Conservation (phyloP, 2,797 vertebrate genomes). For the Natrix natrix region DNA sequence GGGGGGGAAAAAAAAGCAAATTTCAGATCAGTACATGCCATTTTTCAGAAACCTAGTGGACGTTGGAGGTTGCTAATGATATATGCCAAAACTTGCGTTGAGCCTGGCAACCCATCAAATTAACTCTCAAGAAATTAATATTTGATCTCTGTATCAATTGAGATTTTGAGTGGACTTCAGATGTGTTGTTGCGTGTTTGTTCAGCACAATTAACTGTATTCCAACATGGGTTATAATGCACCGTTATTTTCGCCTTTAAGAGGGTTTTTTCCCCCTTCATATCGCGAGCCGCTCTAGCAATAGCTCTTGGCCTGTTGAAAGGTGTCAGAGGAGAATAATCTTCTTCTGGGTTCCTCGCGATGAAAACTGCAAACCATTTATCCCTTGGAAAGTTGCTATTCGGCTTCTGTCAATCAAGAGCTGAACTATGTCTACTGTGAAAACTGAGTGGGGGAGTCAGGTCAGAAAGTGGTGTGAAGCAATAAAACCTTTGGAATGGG, state of each 20-base stretch:
- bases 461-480: neutral
- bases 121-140: neutral
- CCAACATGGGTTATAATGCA: neutral
- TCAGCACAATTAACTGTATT: conserved; percentile 6
- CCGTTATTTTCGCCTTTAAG: neutral
- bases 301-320: neutral
- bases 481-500: neutral
- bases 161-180: neutral
- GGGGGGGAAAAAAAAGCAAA: neutral
- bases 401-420: neutral
- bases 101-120: neutral
- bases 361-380: neutral
- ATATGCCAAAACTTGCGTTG: neutral
- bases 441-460: neutral
- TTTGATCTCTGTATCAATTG: neutral
- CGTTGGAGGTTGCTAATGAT: neutral
- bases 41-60: neutral
- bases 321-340: neutral
- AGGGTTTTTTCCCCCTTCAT: too few species aligned
- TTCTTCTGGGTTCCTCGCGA: neutral
- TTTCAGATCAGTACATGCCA: neutral
- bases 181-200: neutral
- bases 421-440: neutral
- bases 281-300: neutral
- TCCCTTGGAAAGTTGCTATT: neutral